Conservation (phyloP, 1,140 invertebrate species). For the Coboldia fuscipes region DNA sequence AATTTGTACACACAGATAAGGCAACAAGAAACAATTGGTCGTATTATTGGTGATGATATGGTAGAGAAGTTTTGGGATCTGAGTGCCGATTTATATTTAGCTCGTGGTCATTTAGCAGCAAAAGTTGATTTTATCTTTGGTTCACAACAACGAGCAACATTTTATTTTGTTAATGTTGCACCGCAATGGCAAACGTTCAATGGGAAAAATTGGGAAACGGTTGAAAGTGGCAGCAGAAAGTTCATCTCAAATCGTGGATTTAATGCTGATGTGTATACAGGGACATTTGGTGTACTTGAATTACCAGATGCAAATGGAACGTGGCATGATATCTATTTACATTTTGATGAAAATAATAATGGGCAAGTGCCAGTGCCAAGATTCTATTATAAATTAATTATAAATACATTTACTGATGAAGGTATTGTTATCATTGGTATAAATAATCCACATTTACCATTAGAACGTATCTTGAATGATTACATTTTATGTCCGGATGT, state of each 20-base stretch:
- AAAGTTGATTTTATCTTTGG: slow-evolving; percentile 25
- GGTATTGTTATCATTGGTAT: slow-evolving; percentile 36
- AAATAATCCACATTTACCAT: slow-evolving; percentile 35
- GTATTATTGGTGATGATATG: slow-evolving; percentile 2
- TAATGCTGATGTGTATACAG: slow-evolving; percentile 27
- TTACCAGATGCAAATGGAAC: slow-evolving; percentile 21
- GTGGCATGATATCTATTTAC: slow-evolving; percentile 23
- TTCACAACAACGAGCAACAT: slow-evolving; percentile 19
- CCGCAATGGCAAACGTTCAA: slow-evolving; percentile 36
- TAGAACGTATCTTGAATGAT: slow-evolving; percentile 14
- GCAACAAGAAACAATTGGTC: neutral
- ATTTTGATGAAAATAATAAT: slow-evolving; percentile 20
- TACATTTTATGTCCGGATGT: slow-evolving; percentile 32
- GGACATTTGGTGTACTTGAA: slow-evolving; percentile 23
- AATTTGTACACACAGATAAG: neutral
- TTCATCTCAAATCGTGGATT: slow-evolving; percentile 9
- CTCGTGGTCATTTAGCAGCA: slow-evolving; percentile 23
- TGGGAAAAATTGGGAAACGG: slow-evolving; percentile 26
- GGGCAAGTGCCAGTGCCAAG: slow-evolving; percentile 27
- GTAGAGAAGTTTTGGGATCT: neutral
- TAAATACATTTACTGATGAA: slow-evolving; percentile 23
- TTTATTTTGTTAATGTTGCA: slow-evolving; percentile 29
- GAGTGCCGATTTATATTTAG: slow-evolving; percentile 7
- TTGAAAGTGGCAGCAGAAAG: slow-evolving; percentile 19
- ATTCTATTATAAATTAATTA: slow-evolving; percentile 37